Conservation (phyloP, 2,797 vertebrate species). For the Clarias laeviceps region DNA sequence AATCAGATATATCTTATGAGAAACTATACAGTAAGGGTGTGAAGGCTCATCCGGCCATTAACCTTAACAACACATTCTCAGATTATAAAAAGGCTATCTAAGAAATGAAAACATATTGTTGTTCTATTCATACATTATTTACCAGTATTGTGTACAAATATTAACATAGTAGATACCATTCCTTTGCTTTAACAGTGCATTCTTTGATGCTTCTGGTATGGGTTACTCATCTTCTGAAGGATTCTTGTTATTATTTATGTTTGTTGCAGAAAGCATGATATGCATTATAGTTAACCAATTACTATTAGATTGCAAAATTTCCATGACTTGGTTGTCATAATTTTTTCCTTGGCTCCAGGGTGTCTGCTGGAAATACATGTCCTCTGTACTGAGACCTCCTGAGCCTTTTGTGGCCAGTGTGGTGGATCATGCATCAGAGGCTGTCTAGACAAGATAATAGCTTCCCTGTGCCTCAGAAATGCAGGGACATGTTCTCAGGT, state of each 20-base stretch:
- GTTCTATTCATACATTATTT: slow-evolving; percentile 6
- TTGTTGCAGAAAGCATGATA: slow-evolving; percentile 45
- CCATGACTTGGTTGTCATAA: slow-evolving; percentile 72
- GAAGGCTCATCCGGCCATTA: not conserved
- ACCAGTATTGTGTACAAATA: not conserved
- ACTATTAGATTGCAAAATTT: slow-evolving; percentile 66
- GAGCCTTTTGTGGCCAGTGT: slow-evolving; percentile 51
- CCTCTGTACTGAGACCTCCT: slow-evolving; percentile 50
- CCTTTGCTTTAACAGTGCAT: slow-evolving; percentile 6
- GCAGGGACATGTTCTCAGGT: slow-evolving; percentile 19
- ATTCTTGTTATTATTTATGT: slow-evolving; percentile 56
- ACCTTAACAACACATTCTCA: not conserved
- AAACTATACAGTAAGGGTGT: not conserved
- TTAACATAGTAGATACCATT: slow-evolving; percentile 3
- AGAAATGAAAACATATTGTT: not conserved
- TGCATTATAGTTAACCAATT: slow-evolving; percentile 71
- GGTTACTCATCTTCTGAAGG: not conserved
- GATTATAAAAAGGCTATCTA: not conserved
- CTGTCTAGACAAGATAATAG: slow-evolving; percentile 64
- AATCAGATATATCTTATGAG: slow-evolving; percentile 9
- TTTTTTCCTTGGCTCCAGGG: slow-evolving; percentile 66
- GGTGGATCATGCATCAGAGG: slow-evolving; percentile 60
- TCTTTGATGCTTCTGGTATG: not conserved
- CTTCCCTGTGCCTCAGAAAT: slow-evolving; percentile 43
- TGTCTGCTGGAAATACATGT: slow-evolving; percentile 68